Evolutionary conservation across 2,888 invertebrate species (phyloP), one percentile per base, ranked within the genome.

Genomic region (Silvanus unidentatus): DNA sequence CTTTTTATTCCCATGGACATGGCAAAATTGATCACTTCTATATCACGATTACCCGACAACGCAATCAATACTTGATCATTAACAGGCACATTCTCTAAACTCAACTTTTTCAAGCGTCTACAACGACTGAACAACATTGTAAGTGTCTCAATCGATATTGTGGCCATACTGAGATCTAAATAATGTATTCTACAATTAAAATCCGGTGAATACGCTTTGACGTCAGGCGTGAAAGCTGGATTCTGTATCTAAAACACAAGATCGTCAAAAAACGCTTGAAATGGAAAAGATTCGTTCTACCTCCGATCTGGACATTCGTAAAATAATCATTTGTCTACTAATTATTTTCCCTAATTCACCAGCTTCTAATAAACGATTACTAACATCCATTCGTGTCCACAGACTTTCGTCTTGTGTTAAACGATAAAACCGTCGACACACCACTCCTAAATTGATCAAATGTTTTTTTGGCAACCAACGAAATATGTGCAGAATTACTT

Each of bases 301-400:
- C 76, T 87, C 85, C 0, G 90, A 77, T 64, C 86, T 85, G 2
- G 93, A 84, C 34, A 94, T 73, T 47, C 93, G 75, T 4, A 94
- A 71, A 42, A 89, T 82, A 39, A 82, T 73, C 0, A 90, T 86
- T 59, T 92, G 90, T 50, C 88, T 77, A 10, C 78, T 77, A n/a
- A 93, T 61, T 47, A 94, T 80, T 50, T 81, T 77, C 1, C 86
- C 88, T 6, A 95, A 63, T 0, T 85, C 82, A 35, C 84, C 84
- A 9, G 78, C 74, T 11, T 76, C 72, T 6, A 95, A 63, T 0
- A 81, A 78, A 56, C 82, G 81, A 48, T 81, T 79, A 6, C 88
- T 84, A 12, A 92, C 72, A 67, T 95, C 93, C 50, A 94, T 70
- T 12, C 91, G 76, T 34, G 84, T 81, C 95, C 95, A 95, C 0